These are phyloP conservation scores for Amblyjoppa fuscipennis DNA, from an alignment of 2,888 invertebrate genomes.

Conservation along the genomic window DNA sequence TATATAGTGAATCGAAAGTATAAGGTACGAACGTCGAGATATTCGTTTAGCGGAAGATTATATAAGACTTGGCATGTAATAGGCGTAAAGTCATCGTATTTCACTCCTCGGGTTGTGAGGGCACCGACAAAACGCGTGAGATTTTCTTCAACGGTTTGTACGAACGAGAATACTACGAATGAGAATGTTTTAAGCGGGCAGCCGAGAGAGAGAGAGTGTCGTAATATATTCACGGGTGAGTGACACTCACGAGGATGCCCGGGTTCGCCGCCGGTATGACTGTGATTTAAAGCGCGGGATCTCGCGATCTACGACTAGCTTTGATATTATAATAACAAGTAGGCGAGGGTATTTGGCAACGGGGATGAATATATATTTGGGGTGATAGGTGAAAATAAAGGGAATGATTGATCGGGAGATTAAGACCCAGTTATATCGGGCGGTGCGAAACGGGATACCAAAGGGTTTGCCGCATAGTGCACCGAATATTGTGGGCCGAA, in stretches of 20 bases:
- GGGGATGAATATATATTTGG: constrained; percentile 27
- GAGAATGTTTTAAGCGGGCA: background rate
- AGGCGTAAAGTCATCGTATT: constrained; percentile 55
- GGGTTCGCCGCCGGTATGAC: constrained; percentile 23
- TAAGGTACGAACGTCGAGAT: constrained; percentile 20
- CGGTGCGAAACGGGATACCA: background rate
- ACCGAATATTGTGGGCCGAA: too few species aligned
- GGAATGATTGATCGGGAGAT: constrained; percentile 50
- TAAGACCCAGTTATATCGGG: constrained; percentile 32
- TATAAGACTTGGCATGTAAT: constrained; percentile 62
- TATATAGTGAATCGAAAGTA: background rate
- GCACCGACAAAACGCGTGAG: constrained; percentile 27
- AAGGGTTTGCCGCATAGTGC: background rate
- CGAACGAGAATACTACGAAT: background rate
- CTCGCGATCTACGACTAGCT: constrained; percentile 32
- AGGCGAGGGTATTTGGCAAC: constrained; percentile 38
- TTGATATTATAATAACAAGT: constrained; percentile 49
- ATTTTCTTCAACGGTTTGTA: constrained; percentile 43
- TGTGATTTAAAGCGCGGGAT: constrained; percentile 46
- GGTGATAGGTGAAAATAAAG: constrained; percentile 31
- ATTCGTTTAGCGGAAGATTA: constrained; percentile 46
- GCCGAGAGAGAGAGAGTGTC: background rate
- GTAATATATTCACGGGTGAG: constrained; percentile 40
- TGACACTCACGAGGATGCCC: constrained; percentile 54
- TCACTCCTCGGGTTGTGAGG: constrained; percentile 55